Evolutionary conservation across 2,113 vertebrate species (phyloP), one percentile per base, ranked within the genome.

Genomic region (Colistium nudipinnis): DNA sequence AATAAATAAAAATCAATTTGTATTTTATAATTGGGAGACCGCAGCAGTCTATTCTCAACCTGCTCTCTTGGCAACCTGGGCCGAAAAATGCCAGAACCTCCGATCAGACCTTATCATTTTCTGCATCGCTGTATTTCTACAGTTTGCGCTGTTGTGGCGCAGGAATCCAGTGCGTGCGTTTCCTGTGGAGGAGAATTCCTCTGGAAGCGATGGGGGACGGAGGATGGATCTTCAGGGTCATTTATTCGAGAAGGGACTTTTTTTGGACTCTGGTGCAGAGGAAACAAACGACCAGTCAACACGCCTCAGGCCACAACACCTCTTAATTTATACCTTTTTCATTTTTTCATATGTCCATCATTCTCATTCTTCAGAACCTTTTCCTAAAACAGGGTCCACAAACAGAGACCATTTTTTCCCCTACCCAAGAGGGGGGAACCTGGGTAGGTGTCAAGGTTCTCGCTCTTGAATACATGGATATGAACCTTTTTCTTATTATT

Each of bases 21-120:
- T 78, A 47, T 85, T 79, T 87, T 47, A 65, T 73, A 71, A 76
- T 80, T 80, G 62, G 74, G 60, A 14, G 73, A 74, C 56, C 68
- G 79, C 81, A 70, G 48, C n/a, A 45, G 62, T 86, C 80, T 88
- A 79, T 84, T 84, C 72, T 86, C 56, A 81, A 79, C 62, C 47
- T 62, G 57, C 62, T 55, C 49, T 47, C 74, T 45, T 60, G 71
- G 57, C 43, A 71, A 41, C 24, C 25, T 6, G 4, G 17, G 14
- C 52, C 60, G 43, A 53, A 55, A 60, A 70, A 64, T 39, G 39
- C 54, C 70, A 74, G 75, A 61, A 47, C 44, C 72, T 72, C 52
- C 56, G 27, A 70, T 74, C 74, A 60, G 60, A 82, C 72, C 76
- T 74, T 88, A 63, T 87, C 80, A 90, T 89, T 90, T 88, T 57